A percentile compares a stretch with the other conserved stretches of the same genome.
These are phyloP conservation scores for Balaenoptera acutorostrata DNA, from an alignment of 2,113 vertebrate genomes.

Conservation along the genomic window DNA sequence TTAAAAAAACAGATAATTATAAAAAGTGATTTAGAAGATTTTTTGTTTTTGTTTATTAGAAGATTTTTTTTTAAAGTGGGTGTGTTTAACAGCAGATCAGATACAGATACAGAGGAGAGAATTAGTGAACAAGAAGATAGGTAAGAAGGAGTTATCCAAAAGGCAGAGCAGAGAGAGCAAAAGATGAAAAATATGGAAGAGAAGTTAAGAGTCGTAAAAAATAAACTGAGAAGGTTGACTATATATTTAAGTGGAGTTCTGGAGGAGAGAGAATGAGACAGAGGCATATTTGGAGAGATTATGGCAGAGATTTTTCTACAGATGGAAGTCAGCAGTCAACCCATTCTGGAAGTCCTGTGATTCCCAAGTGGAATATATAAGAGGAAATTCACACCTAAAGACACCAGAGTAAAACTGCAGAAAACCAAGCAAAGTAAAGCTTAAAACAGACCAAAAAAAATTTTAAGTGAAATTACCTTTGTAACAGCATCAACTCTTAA, in stretches of 20 bases:
- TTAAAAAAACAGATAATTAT: neutral
- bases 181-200: neutral
- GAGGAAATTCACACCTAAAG: neutral
- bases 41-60: neutral
- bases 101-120: neutral
- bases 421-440: neutral
- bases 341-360: neutral
- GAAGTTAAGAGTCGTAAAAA: neutral
- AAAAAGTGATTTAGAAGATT: neutral
- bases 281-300: neutral
- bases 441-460: neutral
- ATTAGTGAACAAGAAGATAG: neutral
- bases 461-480: neutral
- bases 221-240: neutral
- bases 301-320: neutral
- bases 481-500: neutral
- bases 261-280: neutral
- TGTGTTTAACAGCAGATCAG: neutral
- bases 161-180: neutral
- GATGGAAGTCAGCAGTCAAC: neutral
- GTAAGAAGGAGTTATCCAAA: neutral
- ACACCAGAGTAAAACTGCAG: neutral
- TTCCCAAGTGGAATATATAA: neutral
- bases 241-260: neutral
- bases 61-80: neutral